These are phyloP conservation scores for Dendrocincla fuliginosa DNA, from an alignment of 2,797 vertebrate genomes.

Conservation along the genomic window DNA sequence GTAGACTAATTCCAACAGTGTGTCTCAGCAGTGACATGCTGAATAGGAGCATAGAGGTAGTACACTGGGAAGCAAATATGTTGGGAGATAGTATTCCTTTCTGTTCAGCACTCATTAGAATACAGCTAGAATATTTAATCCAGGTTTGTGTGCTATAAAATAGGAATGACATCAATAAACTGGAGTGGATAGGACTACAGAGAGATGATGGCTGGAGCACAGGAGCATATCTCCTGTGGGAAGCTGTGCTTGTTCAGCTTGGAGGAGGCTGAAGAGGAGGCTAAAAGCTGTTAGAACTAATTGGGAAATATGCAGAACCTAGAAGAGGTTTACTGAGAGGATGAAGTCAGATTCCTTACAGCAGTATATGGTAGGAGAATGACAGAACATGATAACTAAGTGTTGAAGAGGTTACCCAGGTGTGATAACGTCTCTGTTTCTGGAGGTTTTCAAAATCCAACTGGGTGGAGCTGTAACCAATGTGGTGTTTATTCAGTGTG, in stretches of 20 bases:
- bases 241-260: not conserved
- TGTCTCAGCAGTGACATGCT: not conserved
- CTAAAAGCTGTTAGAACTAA: not conserved
- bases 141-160: not conserved
- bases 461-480: not conserved
- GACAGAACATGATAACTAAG: not conserved
- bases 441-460: not conserved
- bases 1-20: not conserved
- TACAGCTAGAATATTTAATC: not conserved
- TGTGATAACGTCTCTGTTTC: not conserved
- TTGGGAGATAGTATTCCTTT: not conserved
- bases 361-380: not conserved
- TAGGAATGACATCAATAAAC: not conserved
- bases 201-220: not conserved
- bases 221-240: not conserved
- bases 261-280: not conserved
- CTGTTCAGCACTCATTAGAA: not conserved
- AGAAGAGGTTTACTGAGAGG: not conserved
- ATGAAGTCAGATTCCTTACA: not conserved
- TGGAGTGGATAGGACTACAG: fast-evolving
- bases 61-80: not conserved
- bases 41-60: not conserved
- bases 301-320: not conserved
- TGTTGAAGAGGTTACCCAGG: not conserved
- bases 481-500: not conserved